A percentile compares a stretch with the other conserved stretches of the same genome.
phyloP scores from a whole-genome alignment of 2,797 vertebrate species.

The Atherinosoma microstoma region DNA sequence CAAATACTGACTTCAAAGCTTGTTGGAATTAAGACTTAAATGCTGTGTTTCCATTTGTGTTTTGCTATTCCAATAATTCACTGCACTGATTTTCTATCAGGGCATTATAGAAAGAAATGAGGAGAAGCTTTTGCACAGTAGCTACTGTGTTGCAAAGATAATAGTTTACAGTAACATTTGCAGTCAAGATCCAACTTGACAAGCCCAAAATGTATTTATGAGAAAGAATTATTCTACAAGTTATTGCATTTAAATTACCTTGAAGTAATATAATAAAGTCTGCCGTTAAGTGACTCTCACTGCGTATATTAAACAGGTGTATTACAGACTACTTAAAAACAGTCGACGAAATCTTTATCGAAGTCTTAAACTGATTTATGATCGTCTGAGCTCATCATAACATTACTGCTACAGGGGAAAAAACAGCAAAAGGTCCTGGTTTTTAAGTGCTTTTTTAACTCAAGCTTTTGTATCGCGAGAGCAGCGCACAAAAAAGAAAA shows the following conservation, averaged over 20 bases:
- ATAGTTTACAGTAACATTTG: neutral
- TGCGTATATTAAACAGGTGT: conserved; percentile 1
- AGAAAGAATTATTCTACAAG: neutral
- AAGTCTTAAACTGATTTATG: neutral
- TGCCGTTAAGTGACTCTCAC: neutral
- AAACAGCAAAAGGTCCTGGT: neutral
- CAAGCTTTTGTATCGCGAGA: conserved; percentile 82
- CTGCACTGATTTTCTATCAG: neutral
- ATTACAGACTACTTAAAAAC: neutral
- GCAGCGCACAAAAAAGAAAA: conserved; percentile 45
- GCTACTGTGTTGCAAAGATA: neutral
- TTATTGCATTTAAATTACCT: neutral
- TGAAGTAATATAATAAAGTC: neutral
- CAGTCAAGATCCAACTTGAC: neutral
- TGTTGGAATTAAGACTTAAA: neutral
- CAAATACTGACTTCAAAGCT: neutral
- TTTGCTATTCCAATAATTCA: neutral
- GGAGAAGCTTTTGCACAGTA: neutral
- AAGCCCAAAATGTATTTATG: neutral
- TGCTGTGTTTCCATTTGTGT: neutral
- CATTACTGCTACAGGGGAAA: neutral
- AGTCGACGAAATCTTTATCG: neutral
- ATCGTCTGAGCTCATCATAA: neutral
- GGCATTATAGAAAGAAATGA: neutral
- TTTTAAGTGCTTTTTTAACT: conserved; percentile 53